Percentiles rank a stretch among this genome's conserved stretches.
phyloP scores from a whole-genome alignment of 2,113 vertebrate genomes.

The Pygoscelis antarcticus region DNA sequence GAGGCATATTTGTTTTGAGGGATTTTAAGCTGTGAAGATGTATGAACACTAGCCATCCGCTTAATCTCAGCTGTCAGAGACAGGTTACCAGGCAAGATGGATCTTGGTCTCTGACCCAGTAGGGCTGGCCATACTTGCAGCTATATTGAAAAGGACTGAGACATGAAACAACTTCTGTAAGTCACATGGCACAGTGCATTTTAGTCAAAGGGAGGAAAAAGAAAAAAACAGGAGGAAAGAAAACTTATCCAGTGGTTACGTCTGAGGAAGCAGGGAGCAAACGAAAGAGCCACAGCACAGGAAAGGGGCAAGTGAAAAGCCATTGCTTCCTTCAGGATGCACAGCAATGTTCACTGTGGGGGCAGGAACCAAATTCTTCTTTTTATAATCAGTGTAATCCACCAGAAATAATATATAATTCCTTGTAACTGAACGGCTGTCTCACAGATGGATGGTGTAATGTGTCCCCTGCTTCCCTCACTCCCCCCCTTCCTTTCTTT shows the following conservation, averaged over 20 bases:
- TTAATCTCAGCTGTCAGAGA: not conserved
- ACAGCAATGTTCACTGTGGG: constrained; percentile 29
- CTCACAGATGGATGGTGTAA: constrained; percentile 81
- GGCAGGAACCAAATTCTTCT: constrained; percentile 70
- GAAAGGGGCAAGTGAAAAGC: constrained; percentile 52
- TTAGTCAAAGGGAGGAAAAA: not conserved
- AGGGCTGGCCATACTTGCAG: not conserved
- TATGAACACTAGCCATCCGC: not conserved
- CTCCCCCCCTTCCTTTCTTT: constrained; percentile 52
- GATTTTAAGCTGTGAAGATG: not conserved
- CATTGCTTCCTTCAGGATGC: constrained; percentile 69
- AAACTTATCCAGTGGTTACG: not conserved
- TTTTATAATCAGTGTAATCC: constrained; percentile 80
- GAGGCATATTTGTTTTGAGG: not conserved
- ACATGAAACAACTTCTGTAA: not conserved
- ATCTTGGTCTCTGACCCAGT: not conserved
- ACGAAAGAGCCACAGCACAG: not conserved
- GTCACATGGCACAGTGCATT: not conserved
- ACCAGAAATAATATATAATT: constrained; percentile 83
- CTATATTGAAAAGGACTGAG: not conserved
- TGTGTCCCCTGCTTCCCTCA: constrained; percentile 50
- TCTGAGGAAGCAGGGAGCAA: not conserved
- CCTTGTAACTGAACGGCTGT: constrained; percentile 79
- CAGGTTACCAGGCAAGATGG: not conserved
- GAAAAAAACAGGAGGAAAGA: not conserved